Conservation (phyloP, 1,140 invertebrate genomes). For the Apis cerana region DNA sequence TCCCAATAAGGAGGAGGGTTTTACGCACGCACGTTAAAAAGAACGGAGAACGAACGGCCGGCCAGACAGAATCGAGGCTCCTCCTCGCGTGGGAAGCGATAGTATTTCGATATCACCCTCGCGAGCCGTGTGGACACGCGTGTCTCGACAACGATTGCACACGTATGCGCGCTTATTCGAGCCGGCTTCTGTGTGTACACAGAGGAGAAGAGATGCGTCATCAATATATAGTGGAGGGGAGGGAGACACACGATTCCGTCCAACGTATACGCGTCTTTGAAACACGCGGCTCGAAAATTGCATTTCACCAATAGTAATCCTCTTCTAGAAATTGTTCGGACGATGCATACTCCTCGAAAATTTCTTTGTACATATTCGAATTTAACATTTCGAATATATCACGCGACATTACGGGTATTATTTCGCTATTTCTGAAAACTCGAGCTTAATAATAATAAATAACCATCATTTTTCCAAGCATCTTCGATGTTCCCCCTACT, state of each 20-base stretch:
- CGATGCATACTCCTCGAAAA: no score
- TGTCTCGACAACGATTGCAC: neutral
- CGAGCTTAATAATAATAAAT: no score
- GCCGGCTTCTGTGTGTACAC: constrained; percentile 24
- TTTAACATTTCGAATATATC: no score
- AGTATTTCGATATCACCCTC: constrained; percentile 52
- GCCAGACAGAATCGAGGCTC: constrained; percentile 38
- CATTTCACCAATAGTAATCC: neutral
- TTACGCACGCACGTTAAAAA: constrained; percentile 42
- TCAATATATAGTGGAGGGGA: neutral
- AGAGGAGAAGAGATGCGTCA: constrained; percentile 20
- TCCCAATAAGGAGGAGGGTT: constrained; percentile 42
- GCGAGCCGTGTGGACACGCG: constrained; percentile 26
- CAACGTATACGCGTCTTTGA: neutral
- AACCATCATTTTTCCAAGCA: no score
- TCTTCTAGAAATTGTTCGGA: no score
- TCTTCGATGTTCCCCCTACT: no score
- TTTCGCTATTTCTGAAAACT: no score
- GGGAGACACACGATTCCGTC: neutral
- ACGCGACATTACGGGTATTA: no score
- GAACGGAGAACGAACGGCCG: constrained; percentile 1
- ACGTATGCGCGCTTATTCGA: neutral
- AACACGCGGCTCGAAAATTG: neutral
- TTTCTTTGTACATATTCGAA: no score
- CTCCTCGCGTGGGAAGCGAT: constrained; percentile 50